Percentiles rank a stretch among this genome's conserved stretches.
These are phyloP conservation scores for Lithobates pipiens DNA, from an alignment of 2,797 vertebrate genomes.

Conservation along the genomic window DNA sequence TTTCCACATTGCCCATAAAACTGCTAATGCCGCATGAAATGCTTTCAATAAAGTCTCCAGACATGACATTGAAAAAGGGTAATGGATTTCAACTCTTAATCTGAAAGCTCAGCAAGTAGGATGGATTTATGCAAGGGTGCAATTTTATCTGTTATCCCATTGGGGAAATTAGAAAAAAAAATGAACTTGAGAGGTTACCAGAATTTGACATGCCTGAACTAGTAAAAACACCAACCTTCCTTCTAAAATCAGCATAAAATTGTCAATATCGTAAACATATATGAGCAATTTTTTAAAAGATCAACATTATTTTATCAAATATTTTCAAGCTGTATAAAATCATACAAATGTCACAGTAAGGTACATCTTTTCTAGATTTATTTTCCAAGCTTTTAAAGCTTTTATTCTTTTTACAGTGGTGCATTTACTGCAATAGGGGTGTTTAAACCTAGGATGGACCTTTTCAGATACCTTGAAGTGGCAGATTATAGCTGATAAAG, in stretches of 20 bases:
- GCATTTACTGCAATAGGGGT: no score
- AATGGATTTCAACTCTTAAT: conserved; percentile 61
- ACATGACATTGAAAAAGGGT: conserved; percentile 63
- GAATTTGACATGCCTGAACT: conserved; percentile 35
- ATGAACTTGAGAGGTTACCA: conserved; percentile 52
- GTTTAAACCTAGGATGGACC: no score
- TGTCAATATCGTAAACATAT: no score
- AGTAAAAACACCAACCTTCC: background rate
- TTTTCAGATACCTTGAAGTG: no score
- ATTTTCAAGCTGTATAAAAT: no score
- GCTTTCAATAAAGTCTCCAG: conserved; percentile 62
- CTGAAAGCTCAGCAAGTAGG: conserved; percentile 59
- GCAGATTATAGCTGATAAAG: no score
- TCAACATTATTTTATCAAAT: no score
- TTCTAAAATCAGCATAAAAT: background rate
- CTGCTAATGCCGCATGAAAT: conserved; percentile 62
- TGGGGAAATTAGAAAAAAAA: conserved; percentile 47
- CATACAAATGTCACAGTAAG: no score
- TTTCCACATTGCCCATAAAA: conserved; percentile 62
- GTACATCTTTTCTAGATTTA: no score
- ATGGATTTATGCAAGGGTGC: conserved; percentile 60
- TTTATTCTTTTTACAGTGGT: no score
- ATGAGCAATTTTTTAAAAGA: no score
- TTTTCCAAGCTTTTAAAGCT: no score
- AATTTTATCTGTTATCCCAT: conserved; percentile 61